Evolutionary conservation across 2,888 invertebrate genomes (phyloP).

Genomic region (Nomada goodeniana): DNA sequence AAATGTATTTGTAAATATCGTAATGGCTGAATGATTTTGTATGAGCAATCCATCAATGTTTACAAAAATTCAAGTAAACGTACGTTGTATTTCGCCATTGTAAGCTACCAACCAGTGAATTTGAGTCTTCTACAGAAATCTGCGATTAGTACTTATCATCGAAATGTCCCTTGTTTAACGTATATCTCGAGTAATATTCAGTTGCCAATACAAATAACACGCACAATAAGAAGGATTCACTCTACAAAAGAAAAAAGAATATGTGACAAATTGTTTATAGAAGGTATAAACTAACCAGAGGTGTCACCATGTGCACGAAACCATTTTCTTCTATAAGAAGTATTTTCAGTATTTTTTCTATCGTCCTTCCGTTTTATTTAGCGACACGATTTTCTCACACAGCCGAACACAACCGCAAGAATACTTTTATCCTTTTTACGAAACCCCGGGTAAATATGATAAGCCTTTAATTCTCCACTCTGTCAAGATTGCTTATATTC

Average conservation of each 20-base stretch:
- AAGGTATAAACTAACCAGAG: conserved; percentile 74
- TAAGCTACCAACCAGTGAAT: conserved; percentile 73
- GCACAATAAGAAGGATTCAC: conserved; percentile 4
- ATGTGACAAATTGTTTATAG: conserved; percentile 62
- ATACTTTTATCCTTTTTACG: neutral
- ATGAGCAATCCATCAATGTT: conserved; percentile 30
- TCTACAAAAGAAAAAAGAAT: conserved; percentile 12
- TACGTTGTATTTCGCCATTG: conserved; percentile 74
- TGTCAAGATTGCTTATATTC: conserved; percentile 64
- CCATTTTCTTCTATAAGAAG: conserved; percentile 68
- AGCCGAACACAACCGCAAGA: conserved; percentile 17
- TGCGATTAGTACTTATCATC: conserved; percentile 9
- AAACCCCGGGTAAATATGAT: conserved; percentile 28
- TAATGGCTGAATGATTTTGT: neutral
- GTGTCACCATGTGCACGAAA: conserved; percentile 80
- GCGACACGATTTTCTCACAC: conserved; percentile 22
- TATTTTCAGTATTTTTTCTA: conserved; percentile 39
- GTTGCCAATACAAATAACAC: neutral
- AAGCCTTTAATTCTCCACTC: conserved; percentile 42
- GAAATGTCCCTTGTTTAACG: neutral
- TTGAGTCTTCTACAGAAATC: conserved; percentile 29
- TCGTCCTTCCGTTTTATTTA: conserved; percentile 21
- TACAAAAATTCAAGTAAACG: conserved; percentile 64
- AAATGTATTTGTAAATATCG: neutral
- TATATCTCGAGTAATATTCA: neutral